Percentiles rank a stretch among this genome's conserved stretches.
These are phyloP conservation scores for Atopsyche davidsoni DNA, from an alignment of 1,140 invertebrate species.

Conservation along the genomic window DNA sequence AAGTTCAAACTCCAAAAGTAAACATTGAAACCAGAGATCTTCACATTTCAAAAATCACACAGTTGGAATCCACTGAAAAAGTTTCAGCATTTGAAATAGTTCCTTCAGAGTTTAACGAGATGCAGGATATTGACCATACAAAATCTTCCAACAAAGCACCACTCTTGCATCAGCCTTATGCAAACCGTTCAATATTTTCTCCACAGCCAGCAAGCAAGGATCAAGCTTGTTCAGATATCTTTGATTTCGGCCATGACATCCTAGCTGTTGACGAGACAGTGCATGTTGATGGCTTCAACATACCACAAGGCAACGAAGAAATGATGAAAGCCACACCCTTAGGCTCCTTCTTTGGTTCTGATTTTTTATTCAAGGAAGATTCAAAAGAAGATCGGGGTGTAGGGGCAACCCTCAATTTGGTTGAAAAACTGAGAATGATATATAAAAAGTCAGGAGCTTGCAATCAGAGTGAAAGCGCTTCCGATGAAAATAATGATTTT, in stretches of 20 bases:
- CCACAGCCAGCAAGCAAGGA: conserved; percentile 61
- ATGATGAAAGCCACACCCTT: conserved; percentile 52
- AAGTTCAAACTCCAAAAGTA: conserved; percentile 21
- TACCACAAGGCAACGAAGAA: conserved; percentile 55
- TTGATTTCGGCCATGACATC: conserved; percentile 63
- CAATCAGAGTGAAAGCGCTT: conserved; percentile 22
- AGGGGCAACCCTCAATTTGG: conserved; percentile 68
- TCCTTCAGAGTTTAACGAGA: conserved; percentile 18
- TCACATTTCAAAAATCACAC: conserved; percentile 42
- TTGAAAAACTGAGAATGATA: conserved; percentile 65
- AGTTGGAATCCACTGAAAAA: conserved; percentile 39
- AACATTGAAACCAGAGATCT: conserved; percentile 32
- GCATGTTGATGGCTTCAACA: conserved; percentile 57
- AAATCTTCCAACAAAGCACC: conserved; percentile 24
- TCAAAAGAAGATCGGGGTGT: conserved; percentile 60
- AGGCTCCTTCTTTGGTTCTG: conserved; percentile 55
- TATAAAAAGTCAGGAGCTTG: conserved; percentile 21
- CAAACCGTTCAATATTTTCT: conserved; percentile 63
- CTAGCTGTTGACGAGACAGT: conserved; percentile 54
- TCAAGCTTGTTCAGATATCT: conserved; percentile 50
- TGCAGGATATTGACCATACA: conserved; percentile 18
- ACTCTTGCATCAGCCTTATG: conserved; percentile 32
- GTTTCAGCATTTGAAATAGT: conserved; percentile 17
- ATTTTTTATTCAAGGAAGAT: conserved; percentile 66
- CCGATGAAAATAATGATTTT: conserved; percentile 18